These are phyloP conservation scores for Sterrhoptilus dennistouni DNA, from an alignment of 2,113 vertebrate species.

Conservation along the genomic window DNA sequence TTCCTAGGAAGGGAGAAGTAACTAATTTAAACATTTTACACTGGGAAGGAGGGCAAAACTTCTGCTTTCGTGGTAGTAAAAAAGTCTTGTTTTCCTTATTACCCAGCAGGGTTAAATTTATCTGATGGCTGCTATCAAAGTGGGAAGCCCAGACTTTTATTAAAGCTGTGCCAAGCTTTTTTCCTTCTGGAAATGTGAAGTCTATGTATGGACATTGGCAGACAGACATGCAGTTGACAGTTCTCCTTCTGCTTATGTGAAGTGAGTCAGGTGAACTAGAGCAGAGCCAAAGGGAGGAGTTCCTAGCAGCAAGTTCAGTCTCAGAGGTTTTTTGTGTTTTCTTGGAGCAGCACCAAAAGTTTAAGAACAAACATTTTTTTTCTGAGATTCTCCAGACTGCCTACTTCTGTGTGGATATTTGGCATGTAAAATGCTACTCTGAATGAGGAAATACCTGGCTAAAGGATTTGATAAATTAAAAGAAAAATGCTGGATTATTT, in stretches of 20 bases:
- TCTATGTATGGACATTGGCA: background rate
- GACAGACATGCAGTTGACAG: background rate
- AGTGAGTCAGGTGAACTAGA: background rate
- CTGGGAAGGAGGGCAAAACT: background rate
- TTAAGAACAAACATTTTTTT: background rate
- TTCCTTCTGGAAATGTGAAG: background rate
- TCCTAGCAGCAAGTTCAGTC: background rate
- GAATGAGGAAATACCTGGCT: background rate
- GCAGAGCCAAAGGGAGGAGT: background rate
- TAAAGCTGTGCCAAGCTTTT: background rate
- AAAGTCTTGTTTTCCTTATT: background rate
- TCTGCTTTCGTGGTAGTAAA: background rate
- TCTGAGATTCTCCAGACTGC: background rate
- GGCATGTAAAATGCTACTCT: background rate
- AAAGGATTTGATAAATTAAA: background rate
- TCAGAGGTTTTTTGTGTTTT: background rate
- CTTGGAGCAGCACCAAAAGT: background rate
- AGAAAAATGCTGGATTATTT: background rate
- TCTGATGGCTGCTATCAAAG: background rate
- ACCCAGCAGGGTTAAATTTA: background rate
- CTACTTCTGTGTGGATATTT: background rate
- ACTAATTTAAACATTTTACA: background rate
- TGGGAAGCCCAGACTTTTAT: background rate
- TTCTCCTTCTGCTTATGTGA: background rate
- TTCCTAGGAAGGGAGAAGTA: background rate